Percentiles rank a stretch among this genome's conserved stretches.
Evolutionary conservation across 2,888 invertebrate species (phyloP).

Genomic region (Eumacrocentrus americanus): DNA sequence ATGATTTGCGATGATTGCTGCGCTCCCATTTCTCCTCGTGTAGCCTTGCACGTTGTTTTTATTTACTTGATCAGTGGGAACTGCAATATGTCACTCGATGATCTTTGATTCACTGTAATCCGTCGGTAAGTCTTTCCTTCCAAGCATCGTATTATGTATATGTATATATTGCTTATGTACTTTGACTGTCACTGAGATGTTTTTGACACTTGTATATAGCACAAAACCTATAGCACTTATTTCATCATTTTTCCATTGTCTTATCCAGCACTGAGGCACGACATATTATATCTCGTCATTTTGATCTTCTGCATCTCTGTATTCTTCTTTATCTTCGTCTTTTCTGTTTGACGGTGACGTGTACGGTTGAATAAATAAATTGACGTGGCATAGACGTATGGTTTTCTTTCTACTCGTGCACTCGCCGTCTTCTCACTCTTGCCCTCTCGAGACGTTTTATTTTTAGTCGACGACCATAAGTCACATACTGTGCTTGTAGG

Average conservation of each 20-base stretch:
- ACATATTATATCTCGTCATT: no score
- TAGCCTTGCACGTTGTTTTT: neutral
- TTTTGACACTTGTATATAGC: neutral
- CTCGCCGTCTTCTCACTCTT: conserved; percentile 21
- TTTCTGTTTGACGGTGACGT: neutral
- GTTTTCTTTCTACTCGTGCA: conserved; percentile 5
- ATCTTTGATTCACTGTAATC: conserved; percentile 24
- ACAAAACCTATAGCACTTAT: neutral
- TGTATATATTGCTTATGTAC: no score
- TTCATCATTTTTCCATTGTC: conserved; percentile 1
- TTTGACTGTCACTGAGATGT: neutral
- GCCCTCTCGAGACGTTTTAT: conserved; percentile 29
- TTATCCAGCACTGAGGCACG: no score
- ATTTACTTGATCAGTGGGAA: no score
- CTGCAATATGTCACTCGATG: no score
- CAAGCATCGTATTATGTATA: no score
- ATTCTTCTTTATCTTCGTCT: no score
- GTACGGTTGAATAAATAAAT: conserved; percentile 6
- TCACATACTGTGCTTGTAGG: conserved; percentile 25
- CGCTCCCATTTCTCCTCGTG: neutral
- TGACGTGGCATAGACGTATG: conserved; percentile 16
- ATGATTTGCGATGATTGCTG: neutral
- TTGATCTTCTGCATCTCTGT: no score
- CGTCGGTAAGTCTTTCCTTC: no score
- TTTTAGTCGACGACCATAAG: conserved; percentile 33